A percentile compares a stretch with the other conserved stretches of the same genome.
These are phyloP conservation scores for Plecturocebus donacophilus DNA, from an alignment of 2,113 vertebrate species.

Conservation along the genomic window DNA sequence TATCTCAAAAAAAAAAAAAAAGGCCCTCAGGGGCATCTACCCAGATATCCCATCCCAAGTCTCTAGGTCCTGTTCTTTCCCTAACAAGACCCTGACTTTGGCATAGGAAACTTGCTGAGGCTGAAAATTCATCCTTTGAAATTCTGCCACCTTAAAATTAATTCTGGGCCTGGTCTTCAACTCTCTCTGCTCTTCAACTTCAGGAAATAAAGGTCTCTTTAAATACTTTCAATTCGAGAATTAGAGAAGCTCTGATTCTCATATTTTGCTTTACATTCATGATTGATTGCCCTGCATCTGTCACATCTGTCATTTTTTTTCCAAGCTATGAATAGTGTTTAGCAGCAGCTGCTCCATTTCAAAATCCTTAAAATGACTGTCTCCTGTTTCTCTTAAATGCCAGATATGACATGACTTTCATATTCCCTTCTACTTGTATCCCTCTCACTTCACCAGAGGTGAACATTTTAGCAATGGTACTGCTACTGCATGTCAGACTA, in stretches of 20 bases:
- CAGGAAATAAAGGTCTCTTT: background rate
- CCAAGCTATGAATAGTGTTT: background rate
- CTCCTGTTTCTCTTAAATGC: background rate
- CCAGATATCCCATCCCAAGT: background rate
- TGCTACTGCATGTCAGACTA: background rate
- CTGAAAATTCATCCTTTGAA: background rate
- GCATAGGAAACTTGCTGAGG: background rate
- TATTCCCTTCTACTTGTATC: background rate
- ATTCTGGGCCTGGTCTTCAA: background rate
- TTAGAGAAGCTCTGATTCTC: background rate
- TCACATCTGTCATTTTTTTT: background rate
- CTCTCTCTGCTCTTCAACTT: background rate
- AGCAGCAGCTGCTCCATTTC: background rate
- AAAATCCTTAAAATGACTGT: background rate
- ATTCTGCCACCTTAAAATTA: no score
- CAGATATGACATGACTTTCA: background rate
- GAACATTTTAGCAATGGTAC: background rate
- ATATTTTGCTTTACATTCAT: background rate
- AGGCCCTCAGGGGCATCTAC: background rate
- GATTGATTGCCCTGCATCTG: background rate
- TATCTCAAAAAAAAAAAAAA: no score
- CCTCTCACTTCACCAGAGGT: background rate
- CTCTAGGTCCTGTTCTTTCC: background rate
- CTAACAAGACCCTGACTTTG: background rate
- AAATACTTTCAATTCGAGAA: background rate